Conservation (phyloP, 2,797 vertebrate genomes). For the Oceanodroma leucorhoa region DNA sequence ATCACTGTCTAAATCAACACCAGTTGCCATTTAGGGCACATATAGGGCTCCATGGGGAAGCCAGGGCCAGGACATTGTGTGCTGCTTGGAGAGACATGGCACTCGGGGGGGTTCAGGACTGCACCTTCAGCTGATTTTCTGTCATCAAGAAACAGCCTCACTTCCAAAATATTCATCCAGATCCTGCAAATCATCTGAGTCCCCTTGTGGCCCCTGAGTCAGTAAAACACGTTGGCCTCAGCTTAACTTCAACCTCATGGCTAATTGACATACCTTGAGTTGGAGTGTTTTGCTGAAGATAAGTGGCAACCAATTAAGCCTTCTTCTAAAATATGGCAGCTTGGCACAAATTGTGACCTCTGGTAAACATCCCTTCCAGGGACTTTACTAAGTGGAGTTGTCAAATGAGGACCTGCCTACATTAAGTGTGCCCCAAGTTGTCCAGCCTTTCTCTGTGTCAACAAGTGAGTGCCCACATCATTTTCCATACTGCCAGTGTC, state of each 20-base stretch:
- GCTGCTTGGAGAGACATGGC: not conserved
- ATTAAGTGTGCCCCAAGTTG: not conserved
- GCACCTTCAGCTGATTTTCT: not conserved
- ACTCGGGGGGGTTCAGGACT: rapidly evolving
- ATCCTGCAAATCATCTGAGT: not conserved
- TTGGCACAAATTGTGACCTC: not conserved
- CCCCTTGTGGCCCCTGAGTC: not conserved
- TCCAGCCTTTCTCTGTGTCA: not conserved
- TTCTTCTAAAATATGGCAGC: not conserved
- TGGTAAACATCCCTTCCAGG: not conserved
- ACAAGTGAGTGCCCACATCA: rapidly evolving
- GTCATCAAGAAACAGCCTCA: not conserved
- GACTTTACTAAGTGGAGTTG: not conserved
- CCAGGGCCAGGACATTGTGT: not conserved
- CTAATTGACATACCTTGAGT: not conserved
- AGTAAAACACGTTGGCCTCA: not conserved
- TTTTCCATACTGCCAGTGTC: rapidly evolving
- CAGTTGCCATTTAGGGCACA: not conserved
- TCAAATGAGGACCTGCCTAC: not conserved
- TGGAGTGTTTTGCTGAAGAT: not conserved
- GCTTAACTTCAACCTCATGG: not conserved
- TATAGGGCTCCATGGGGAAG: not conserved
- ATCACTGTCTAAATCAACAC: not conserved
- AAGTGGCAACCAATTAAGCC: not conserved
- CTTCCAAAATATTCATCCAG: not conserved